phyloP scores from a whole-genome alignment of 2,888 invertebrate genomes.

The Xanthostigma xanthostigma region DNA sequence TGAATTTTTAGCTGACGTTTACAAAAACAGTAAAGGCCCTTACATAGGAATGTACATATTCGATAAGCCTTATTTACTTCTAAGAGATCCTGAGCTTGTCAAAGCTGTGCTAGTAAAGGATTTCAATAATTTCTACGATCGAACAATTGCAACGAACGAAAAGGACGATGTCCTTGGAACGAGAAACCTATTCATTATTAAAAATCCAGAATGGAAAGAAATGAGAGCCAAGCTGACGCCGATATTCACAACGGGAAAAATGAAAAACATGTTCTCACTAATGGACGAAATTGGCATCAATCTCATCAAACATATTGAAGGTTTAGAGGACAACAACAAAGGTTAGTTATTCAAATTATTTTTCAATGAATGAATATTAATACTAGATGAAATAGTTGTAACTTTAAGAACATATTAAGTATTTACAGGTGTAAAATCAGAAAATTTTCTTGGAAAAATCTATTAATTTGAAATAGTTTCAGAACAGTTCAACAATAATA shows the following conservation, averaged over 20 bases:
- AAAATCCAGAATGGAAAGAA: constrained; percentile 31
- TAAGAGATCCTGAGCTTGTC: constrained; percentile 31
- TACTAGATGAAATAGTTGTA: no score
- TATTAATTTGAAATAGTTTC: no score
- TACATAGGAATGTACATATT: constrained; percentile 34
- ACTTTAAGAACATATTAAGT: no score
- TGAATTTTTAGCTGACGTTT: constrained; percentile 24
- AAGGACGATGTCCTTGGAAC: constrained; percentile 28
- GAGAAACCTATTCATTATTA: constrained; percentile 27
- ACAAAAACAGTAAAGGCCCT: constrained; percentile 20
- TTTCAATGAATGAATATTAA: no score
- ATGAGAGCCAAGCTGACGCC: constrained; percentile 31
- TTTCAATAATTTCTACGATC: constrained; percentile 31
- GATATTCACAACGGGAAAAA: constrained; percentile 32
- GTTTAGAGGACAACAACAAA: not conserved
- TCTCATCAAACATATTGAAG: not conserved
- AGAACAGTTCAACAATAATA: no score
- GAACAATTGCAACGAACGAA: constrained; percentile 27
- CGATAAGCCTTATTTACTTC: constrained; percentile 30
- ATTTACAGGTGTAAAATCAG: no score
- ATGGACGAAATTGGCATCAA: constrained; percentile 21
- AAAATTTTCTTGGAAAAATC: no score
- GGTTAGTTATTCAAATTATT: not conserved
- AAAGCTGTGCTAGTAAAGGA: constrained; percentile 32
- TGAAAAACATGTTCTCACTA: constrained; percentile 30